Evolutionary conservation across 2,113 vertebrate species (phyloP), one percentile per base, ranked within the genome.

Genomic region (Vulpes ferrilata): DNA sequence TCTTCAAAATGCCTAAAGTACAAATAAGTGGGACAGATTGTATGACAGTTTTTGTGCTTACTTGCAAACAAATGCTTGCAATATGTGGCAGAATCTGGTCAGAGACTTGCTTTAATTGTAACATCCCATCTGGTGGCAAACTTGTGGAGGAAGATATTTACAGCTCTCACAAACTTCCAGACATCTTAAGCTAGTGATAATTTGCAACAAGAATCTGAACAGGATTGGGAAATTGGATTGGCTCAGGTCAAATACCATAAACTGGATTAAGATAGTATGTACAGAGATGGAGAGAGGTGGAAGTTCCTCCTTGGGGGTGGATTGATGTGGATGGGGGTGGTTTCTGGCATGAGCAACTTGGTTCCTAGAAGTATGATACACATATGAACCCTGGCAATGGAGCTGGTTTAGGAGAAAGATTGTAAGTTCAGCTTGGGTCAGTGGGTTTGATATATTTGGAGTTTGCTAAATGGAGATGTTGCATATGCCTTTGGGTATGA

Each of bases 281-380:
- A n/a, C 10, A 23, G 76, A 83, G 59, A 55, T 16, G 38, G 35
- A 25, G 67, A 16, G 20, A 76, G 27, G 10, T 3, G 12, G 22
- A 12, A 48, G 43, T 43, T 43, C 23, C 11, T n/a, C 23, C 15
- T 27, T 15, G 7, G n/a, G 55, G 22, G 11, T 64, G 27, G 43
- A 48, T 13, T 60, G n/a, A 12, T 19, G 35, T 16, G 64, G 16
- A 8, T 12, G n/a, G 38, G 51, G n/a, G 11, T 27, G 35, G 0
- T 60, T 86, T 76, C 2, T 20, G 59, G 13, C 1, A 12, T 11
- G 12, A 78, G 32, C 23, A 20, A 0, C 51, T n/a, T 81, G 20
- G 30, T 25, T 60, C 20, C 4, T 2, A 9, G 65, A 1, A 2
- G 13, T 25, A 10, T 4, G 13, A n/a, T 25, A 53, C 6, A 16